Base-by-base conservation (phyloP, 2,113 vertebrate species). In the Pagrus major region DNA sequence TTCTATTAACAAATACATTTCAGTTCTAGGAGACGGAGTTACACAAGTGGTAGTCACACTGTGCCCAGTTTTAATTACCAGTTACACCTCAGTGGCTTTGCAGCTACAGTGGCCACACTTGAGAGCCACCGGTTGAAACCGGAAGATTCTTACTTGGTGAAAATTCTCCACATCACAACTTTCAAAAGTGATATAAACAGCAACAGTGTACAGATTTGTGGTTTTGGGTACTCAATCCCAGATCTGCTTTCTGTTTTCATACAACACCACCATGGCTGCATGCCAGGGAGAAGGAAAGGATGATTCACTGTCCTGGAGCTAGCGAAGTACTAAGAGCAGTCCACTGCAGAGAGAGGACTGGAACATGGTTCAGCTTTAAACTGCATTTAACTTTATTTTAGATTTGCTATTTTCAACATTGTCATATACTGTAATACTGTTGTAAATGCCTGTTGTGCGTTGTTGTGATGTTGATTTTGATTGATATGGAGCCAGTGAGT, bases 231-330 rank as follows among this genome's bases (percentile, higher is more conserved):
- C 39, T n/a, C 41, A 42, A 46, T 21, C 35, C 25, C n/a, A 49
- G 25, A 71, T 56, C 39, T 61, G 63, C 14, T 6, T 58, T 27
- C 69, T 71, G 66, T 76, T 69, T 76, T 56, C 56, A 47, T 76
- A 21, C 33, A 54, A 60, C 44, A 52, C 29, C 51, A 65, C 52
- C 39, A 60, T 10, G 47, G 60, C 70, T 66, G 49, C 37, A 49
- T 33, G 58, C 11, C 9, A 39, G 29, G 35, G 42, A 35, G 6
- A 0, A 52, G 52, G 63, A 65, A 73, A 65, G 39, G 54, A 37
- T 85, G 82, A 85, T 49, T 88, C 77, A 75, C 54, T 78, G 46
- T 78, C 63, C 68, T 69, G 72, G 23, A 59, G 68, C 68, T 27
- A 49, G 21, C 60, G 25, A 74, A 59, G 56, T 51, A 59, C 44